Base-by-base conservation (phyloP, 92 coral and sea anemone genomes). In the Porites rus region DNA sequence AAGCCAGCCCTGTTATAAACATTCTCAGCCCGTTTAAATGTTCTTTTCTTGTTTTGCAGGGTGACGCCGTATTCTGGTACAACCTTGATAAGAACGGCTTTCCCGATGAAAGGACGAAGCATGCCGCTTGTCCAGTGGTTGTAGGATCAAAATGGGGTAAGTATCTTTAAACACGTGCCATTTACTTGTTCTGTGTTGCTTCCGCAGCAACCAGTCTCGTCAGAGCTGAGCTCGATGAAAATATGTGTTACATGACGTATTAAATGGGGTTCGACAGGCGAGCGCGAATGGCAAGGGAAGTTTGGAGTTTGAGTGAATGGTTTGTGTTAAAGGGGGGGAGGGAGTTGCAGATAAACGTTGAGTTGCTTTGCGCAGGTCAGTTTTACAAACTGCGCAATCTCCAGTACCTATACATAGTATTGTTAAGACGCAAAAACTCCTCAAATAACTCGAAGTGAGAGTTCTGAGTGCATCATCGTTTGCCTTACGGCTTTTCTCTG, bases 61-160 rank as follows among this genome's bases (percentile, higher is more conserved):
- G 98, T 12, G 96, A 93, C 50, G 98, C 96, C 1, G 88, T 89
- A 31, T 94, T 94, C 68, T 94, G 98, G 98, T 94, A 90, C 64
- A 94, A 94, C 67, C 80, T 94, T 50, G 90, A 51, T 54, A 90
- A 38, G 51, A 73, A 85, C 22, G 98, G 98, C 19, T 88, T 80
- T 38, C 93, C 92, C 8, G 93, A 94, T 61, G 38, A 65, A 1
- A 76, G 61, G 46, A 94, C 98, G 51, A 28, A 88, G 46, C 98
- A 94, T 70, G 98, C 94, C 18, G 98, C 92, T 51, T 94, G 98
- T 50, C 98, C 98, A 1, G 95, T 94, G 60, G 84, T 94, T 51
- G 91, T 94, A n/a, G 98, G 98, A 38, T 90, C 95, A 66, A 94
- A 94, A 90, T 94, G 98, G 98, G 96, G 98, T 94, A 81, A 81